Evolutionary conservation across 2,113 vertebrate genomes (phyloP).

Genomic region (Zootoca vivipara): DNA sequence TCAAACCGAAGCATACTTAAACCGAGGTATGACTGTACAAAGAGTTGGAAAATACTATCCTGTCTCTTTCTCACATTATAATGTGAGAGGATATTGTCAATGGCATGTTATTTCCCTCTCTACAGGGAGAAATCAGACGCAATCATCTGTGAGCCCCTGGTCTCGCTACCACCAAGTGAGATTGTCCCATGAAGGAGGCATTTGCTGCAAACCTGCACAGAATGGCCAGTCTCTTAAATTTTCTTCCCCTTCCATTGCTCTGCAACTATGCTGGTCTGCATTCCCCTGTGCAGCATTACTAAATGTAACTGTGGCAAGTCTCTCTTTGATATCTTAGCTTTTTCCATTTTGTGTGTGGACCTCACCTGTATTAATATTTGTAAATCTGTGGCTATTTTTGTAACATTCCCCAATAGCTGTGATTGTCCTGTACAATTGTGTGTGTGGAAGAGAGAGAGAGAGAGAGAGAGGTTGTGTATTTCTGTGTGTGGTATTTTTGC

Average conservation of each 20-base stretch:
- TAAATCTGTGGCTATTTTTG: not conserved
- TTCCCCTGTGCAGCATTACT: not conserved
- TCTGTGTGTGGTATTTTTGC: not conserved
- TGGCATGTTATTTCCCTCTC: constrained; percentile 25
- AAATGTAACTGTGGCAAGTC: not conserved
- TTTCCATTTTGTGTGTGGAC: not conserved
- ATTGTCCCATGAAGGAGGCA: not conserved
- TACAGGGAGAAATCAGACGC: constrained; percentile 36
- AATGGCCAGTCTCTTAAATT: not conserved
- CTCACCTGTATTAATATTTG: not conserved
- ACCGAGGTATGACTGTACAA: too few relatives aligned
- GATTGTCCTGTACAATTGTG: not conserved
- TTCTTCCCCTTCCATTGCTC: not conserved
- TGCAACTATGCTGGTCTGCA: rapidly evolving
- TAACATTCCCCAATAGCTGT: too few relatives aligned
- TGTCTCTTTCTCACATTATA: not conserved
- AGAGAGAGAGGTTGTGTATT: not conserved
- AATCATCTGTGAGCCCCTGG: not conserved
- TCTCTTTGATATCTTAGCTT: not conserved
- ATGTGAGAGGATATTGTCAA: not conserved
- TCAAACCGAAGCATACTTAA: too few relatives aligned
- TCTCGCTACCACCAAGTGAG: not conserved
- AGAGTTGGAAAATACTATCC: not conserved
- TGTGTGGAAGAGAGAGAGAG: not conserved
- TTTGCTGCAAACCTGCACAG: not conserved